Conservation (phyloP, 2,113 vertebrate genomes). For the Mus spicilegus region DNA sequence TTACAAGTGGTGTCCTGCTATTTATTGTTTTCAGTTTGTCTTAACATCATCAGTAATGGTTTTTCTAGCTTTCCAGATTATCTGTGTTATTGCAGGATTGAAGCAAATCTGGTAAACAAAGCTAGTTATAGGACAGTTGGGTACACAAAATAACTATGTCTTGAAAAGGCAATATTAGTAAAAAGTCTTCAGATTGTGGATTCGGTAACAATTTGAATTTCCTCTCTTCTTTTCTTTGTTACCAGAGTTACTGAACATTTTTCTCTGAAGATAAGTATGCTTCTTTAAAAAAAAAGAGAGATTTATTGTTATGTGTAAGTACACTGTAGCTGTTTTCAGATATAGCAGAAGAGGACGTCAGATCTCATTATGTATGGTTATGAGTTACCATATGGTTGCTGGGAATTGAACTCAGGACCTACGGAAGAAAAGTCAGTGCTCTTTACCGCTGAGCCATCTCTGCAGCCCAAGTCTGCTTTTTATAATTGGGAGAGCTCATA, state of each 20-base stretch:
- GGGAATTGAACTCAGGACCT: too few relatives aligned
- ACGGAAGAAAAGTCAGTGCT: too few relatives aligned
- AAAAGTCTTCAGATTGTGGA: not conserved
- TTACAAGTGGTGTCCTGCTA: not conserved
- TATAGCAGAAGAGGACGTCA: too few relatives aligned
- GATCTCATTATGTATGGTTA: too few relatives aligned
- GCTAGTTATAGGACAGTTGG: not conserved
- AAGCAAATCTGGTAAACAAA: not conserved
- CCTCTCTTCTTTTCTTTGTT: not conserved
- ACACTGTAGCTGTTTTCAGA: too few relatives aligned
- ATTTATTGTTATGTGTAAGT: too few relatives aligned
- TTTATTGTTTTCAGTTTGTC: not conserved
- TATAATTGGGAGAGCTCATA: not conserved
- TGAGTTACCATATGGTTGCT: too few relatives aligned
- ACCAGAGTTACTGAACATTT: not conserved
- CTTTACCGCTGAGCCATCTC: too few relatives aligned
- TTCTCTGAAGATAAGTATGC: not conserved
- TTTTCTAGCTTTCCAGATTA: not conserved
- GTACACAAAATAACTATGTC: not conserved
- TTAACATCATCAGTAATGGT: not conserved
- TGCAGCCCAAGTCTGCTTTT: not conserved
- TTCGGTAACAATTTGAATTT: not conserved
- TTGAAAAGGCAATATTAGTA: not conserved
- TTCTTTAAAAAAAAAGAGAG: not conserved
- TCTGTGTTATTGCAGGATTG: not conserved